phyloP scores from a whole-genome alignment of 2,797 vertebrate species.

The Hozukius guyotensis region DNA sequence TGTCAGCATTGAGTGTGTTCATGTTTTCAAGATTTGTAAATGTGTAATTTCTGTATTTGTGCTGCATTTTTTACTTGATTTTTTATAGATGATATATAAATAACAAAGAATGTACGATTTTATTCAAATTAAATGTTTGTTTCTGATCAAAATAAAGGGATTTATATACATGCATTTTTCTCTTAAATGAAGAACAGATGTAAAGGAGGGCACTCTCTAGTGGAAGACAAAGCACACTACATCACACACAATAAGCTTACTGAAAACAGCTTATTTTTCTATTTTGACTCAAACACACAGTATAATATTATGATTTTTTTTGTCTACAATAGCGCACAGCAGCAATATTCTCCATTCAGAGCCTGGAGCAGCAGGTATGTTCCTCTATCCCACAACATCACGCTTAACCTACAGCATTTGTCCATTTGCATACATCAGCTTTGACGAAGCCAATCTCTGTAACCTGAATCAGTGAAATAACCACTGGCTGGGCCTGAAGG shows the following conservation, averaged over 20 bases:
- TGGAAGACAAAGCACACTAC: slow-evolving; percentile 41
- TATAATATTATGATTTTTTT: background rate
- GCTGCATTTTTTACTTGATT: slow-evolving; percentile 71
- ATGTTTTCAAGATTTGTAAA: slow-evolving; percentile 79
- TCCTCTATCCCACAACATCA: slow-evolving; percentile 7
- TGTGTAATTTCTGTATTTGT: slow-evolving; percentile 84
- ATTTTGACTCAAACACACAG: slow-evolving; percentile 2
- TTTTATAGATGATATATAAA: slow-evolving; percentile 88
- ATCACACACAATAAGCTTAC: background rate
- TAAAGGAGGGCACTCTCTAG: slow-evolving; percentile 62
- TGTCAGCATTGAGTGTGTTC: slow-evolving; percentile 32
- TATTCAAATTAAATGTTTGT: slow-evolving; percentile 24
- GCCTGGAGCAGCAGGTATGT: slow-evolving; percentile 35
- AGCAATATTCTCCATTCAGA: slow-evolving; percentile 13
- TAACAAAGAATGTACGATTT: slow-evolving; percentile 69
- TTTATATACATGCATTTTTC: background rate
- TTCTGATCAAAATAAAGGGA: slow-evolving; percentile 14
- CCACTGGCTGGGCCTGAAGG: slow-evolving; percentile 61
- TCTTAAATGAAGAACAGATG: slow-evolving; percentile 1
- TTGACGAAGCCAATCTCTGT: slow-evolving; percentile 61
- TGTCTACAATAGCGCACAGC: background rate
- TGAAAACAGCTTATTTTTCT: background rate
- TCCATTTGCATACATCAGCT: slow-evolving; percentile 51
- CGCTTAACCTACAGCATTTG: slow-evolving; percentile 46
- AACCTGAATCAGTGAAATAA: slow-evolving; percentile 61